Conservation (phyloP, 2,113 vertebrate species). For the Sinocyclocheilus rhinocerous region DNA sequence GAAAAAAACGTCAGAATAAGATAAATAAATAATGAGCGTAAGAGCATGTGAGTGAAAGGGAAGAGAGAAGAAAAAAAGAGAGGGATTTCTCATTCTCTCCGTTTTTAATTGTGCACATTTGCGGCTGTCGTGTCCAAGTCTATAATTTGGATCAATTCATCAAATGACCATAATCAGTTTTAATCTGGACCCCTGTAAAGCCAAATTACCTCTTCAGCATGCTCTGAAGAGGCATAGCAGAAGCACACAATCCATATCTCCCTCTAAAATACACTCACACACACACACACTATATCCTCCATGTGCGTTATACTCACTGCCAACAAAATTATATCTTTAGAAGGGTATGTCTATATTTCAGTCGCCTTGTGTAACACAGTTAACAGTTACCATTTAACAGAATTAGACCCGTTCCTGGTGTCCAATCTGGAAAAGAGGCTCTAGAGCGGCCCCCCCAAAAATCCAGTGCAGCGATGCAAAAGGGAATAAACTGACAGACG, state of each 20-base stretch:
- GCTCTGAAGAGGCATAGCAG: constrained; percentile 31
- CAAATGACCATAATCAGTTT: constrained; percentile 74
- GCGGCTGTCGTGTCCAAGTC: constrained; percentile 62
- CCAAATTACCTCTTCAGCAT: constrained; percentile 68
- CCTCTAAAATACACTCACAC: neutral
- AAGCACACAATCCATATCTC: constrained; percentile 22
- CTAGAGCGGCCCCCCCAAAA: too few relatives aligned
- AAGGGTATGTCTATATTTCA: neutral
- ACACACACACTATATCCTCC: neutral
- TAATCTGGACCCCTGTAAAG: constrained; percentile 72
- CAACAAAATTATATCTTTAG: neutral
- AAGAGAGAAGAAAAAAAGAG: neutral
- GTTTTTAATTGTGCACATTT: constrained; percentile 57
- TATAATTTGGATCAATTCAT: constrained; percentile 73
- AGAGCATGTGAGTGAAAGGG: neutral
- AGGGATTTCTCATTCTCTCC: constrained; percentile 32
- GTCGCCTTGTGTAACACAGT: neutral
- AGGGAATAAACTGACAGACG: neutral
- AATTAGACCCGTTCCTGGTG: neutral
- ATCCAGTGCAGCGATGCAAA: too few relatives aligned
- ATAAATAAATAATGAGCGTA: neutral
- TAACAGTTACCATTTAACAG: neutral
- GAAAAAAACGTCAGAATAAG: neutral
- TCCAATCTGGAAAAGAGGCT: neutral
- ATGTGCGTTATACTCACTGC: neutral